These are phyloP conservation scores for Seriola aureovittata DNA, from an alignment of 2,113 vertebrate genomes.

Conservation along the genomic window DNA sequence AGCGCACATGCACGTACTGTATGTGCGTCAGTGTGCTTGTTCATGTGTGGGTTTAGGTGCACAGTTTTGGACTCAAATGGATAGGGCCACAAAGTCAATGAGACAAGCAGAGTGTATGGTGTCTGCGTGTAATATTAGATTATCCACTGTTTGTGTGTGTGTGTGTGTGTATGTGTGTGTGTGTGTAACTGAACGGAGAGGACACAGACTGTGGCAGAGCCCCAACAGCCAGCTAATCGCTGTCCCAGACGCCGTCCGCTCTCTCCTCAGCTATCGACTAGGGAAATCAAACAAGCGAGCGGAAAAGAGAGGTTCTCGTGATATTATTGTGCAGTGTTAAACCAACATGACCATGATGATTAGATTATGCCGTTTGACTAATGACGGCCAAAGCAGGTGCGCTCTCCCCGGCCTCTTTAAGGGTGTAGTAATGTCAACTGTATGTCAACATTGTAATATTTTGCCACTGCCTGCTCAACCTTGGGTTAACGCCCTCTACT, in stretches of 20 bases:
- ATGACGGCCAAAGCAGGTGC: constrained; percentile 62
- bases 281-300: constrained; percentile 63
- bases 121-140: constrained; percentile 63
- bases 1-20: neutral
- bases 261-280: constrained; percentile 45
- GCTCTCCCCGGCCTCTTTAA: constrained; percentile 45
- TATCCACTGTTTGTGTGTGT: constrained; percentile 16
- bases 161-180: constrained; percentile 36
- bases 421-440: constrained; percentile 53
- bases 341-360: constrained; percentile 71
- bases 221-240: constrained; percentile 58
- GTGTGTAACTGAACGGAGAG: constrained; percentile 50
- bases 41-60: constrained; percentile 13
- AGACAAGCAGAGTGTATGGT: constrained; percentile 56
- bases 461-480: neutral
- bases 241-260: constrained; percentile 47
- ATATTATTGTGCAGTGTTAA: constrained; percentile 65
- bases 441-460: constrained; percentile 33
- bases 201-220: constrained; percentile 40
- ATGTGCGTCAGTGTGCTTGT: neutral
- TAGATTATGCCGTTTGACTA: constrained; percentile 68
- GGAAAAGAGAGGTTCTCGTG: constrained; percentile 43
- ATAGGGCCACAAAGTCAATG: constrained; percentile 49
- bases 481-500: neutral
- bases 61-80: constrained; percentile 31